phyloP scores from a whole-genome alignment of 2,113 vertebrate species.

The Camarhynchus parvulus region DNA sequence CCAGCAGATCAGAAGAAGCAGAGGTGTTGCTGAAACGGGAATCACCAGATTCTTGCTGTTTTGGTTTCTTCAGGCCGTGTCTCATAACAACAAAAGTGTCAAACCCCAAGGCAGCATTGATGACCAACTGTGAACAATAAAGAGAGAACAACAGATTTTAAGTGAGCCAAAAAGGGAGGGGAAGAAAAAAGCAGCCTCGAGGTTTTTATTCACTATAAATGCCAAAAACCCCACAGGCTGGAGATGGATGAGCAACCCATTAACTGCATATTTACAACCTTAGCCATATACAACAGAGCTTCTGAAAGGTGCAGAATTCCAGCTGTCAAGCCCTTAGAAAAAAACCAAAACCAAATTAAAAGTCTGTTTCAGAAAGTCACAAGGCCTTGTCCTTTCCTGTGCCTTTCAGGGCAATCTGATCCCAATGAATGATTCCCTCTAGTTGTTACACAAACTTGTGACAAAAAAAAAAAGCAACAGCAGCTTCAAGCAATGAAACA shows the following conservation, averaged over 20 bases:
- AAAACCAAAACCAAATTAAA: neutral
- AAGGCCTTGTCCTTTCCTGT: neutral
- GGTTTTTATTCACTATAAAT: neutral
- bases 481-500: neutral
- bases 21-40: conserved; percentile 39
- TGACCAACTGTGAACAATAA: conserved; percentile 82
- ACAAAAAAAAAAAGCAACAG: neutral
- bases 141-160: neutral
- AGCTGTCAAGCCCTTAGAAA: neutral
- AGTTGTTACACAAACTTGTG: neutral
- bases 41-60: conserved; percentile 63
- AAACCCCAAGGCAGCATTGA: conserved; percentile 95
- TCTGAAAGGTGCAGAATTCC: neutral
- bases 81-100: conserved; percentile 99
- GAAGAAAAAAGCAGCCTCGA: neutral
- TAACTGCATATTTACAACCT: neutral
- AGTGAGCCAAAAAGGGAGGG: neutral
- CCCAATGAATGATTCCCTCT: neutral
- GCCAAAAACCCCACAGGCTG: neutral
- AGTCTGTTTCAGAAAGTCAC: neutral
- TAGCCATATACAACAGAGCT: neutral
- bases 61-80: conserved; percentile 91
- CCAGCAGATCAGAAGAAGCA: conserved; percentile 71
- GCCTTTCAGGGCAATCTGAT: neutral
- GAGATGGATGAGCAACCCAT: neutral